Evolutionary conservation across 2,113 vertebrate genomes (phyloP), one percentile per base, ranked within the genome.

Genomic region (Sylvilagus bachmani): DNA sequence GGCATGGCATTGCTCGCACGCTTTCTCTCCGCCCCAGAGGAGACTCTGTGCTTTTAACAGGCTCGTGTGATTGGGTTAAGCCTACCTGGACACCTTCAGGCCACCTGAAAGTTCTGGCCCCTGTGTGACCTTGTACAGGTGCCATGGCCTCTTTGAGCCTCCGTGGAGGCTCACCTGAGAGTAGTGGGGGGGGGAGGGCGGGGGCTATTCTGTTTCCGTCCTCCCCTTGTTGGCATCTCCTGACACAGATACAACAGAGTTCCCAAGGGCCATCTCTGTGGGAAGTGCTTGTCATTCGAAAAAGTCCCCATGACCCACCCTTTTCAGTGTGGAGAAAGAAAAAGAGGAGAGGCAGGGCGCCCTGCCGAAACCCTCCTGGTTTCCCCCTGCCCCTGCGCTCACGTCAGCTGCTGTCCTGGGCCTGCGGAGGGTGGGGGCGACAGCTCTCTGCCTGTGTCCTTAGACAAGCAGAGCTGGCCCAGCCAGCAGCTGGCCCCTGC

Each of bases 401-500:
- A 1, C 74, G 77, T 95, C 97, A 97, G 97, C 97, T 95, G 96
- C 96, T 83, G 69, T 78, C 77, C 90, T 33, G n/a, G 17, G 33
- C 77, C 61, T 0, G 0, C 8, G 17, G 49, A 38, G 75, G 49
- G 94, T 11, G 61, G 95, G 88, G 95, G 61, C 1, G 0, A 21
- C 83, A 25, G 73, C 24, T 10, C 31, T 64, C 88, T 44, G 86
- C 71, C 58, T 38, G 53, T 84, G 75, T 55, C 89, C 75, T 78
- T 87, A 44, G 69, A 93, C 96, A 95, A 70, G 89, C 83, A 12
- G 84, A 74, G 84, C 94, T 1, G 2, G 84, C 94, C 66, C 33
- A 55, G 31, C 53, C 61, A 16, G 89, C 97, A 97, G 96, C 96
- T 97, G 97, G 86, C 86, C 73, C 95, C 95, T 97, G 97, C 94